phyloP scores from a whole-genome alignment of 1,140 invertebrate genomes.

The Drosophila melanogaster region DNA sequence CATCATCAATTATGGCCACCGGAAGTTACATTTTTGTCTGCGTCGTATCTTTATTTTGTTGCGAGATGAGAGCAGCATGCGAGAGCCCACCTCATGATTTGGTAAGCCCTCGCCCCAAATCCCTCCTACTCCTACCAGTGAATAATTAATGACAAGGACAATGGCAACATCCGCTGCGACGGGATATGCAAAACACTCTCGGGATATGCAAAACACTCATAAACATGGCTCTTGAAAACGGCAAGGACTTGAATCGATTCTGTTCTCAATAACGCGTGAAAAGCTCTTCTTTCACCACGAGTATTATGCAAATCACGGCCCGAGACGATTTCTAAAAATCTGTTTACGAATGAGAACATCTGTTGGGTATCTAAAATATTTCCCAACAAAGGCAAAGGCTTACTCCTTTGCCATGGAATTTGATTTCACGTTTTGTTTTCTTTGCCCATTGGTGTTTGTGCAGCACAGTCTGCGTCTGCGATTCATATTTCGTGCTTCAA shows the following conservation, averaged over 20 bases:
- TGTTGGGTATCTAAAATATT: conserved; percentile 73
- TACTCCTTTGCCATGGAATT: conserved; percentile 34
- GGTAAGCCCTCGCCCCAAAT: conserved; percentile 11
- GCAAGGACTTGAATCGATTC: conserved; percentile 27
- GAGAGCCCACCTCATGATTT: conserved; percentile 41
- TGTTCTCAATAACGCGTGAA: conserved; percentile 46
- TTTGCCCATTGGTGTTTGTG: conserved; percentile 15
- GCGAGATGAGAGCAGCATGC: conserved; percentile 32
- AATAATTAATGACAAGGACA: conserved; percentile 68
- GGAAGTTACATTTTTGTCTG: conserved; percentile 71
- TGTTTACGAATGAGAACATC: conserved; percentile 74
- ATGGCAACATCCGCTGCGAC: conserved; percentile 30
- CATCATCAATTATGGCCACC: conserved; percentile 78
- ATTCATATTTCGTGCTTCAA: conserved; percentile 70
- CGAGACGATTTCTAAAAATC: conserved; percentile 70
- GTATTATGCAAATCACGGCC: conserved; percentile 72
- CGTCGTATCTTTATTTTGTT: conserved; percentile 65
- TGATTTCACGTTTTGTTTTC: conserved; percentile 65
- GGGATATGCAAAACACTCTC: conserved; percentile 35
- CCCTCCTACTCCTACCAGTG: conserved; percentile 22
- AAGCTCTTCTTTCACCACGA: conserved; percentile 21
- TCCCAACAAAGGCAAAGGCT: conserved; percentile 34
- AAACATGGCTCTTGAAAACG: conserved; percentile 20
- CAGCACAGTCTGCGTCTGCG: conserved; percentile 24
- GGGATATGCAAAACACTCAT: too few relatives aligned